These are phyloP conservation scores for Himalopsyche anomala DNA, from an alignment of 2,888 invertebrate genomes.

Conservation along the genomic window DNA sequence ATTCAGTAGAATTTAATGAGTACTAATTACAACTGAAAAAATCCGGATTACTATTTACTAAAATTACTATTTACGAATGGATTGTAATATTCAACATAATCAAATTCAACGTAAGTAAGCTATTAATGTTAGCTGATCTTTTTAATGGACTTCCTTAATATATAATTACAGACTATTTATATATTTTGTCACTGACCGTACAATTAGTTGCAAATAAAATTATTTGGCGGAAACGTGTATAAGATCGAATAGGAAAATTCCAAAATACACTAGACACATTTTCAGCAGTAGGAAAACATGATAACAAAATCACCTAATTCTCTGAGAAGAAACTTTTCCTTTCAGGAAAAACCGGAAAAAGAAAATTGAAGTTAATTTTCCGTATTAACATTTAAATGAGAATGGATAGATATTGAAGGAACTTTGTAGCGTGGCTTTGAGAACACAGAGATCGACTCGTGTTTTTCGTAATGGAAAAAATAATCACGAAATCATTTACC, in stretches of 20 bases:
- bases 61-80: too few species aligned
- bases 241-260: not conserved
- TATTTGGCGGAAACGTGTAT: too few species aligned
- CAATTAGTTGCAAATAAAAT: too few species aligned
- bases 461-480: slow-evolving; percentile 13
- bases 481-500: slow-evolving; percentile 3
- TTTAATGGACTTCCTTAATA: too few species aligned
- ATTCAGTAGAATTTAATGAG: too few species aligned
- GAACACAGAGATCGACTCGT: not conserved
- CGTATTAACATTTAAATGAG: slow-evolving; percentile 60
- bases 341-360: slow-evolving; percentile 47
- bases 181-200: too few species aligned
- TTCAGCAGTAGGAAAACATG: not conserved
- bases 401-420: slow-evolving; percentile 36
- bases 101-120: too few species aligned
- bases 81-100: too few species aligned
- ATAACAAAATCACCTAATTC: slow-evolving; percentile 19
- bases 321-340: slow-evolving; percentile 9
- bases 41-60: too few species aligned
- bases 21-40: too few species aligned
- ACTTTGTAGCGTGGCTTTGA: slow-evolving; percentile 18
- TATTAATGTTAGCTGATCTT: too few species aligned
- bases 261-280: slow-evolving; percentile 1
- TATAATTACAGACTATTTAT: too few species aligned
- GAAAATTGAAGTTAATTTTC: slow-evolving; percentile 54